These are phyloP conservation scores for Cephalopachus bancanus DNA, from an alignment of 2,797 vertebrate genomes.

Conservation along the genomic window DNA sequence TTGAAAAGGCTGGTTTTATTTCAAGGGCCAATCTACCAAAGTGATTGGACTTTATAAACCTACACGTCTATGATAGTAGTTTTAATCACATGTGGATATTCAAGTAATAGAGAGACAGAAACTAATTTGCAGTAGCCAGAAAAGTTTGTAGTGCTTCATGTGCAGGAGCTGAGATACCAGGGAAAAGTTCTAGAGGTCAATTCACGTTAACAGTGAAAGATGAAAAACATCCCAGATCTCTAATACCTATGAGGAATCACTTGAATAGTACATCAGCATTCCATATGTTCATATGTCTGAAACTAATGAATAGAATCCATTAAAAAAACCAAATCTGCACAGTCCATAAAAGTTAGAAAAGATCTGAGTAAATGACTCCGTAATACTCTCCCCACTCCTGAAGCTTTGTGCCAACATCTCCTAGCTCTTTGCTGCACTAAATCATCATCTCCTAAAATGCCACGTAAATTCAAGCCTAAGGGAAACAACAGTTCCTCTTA, in stretches of 20 bases:
- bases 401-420: constrained; percentile 20
- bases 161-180: neutral
- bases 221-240: neutral
- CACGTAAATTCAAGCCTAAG: constrained; percentile 12
- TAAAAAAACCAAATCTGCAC: constrained; percentile 23
- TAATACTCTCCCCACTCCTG: neutral
- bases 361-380: neutral
- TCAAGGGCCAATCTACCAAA: constrained; percentile 31
- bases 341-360: constrained; percentile 11
- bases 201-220: neutral
- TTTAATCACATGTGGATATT: neutral
- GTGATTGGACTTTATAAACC: constrained; percentile 25
- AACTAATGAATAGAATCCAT: constrained; percentile 20
- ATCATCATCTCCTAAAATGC: neutral
- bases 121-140: neutral
- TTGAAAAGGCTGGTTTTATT: constrained; percentile 44
- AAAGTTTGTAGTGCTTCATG: neutral
- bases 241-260: neutral
- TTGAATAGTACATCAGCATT: neutral
- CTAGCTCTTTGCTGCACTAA: neutral
- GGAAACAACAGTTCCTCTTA: constrained; percentile 36
- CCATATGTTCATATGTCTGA: neutral
- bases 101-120: constrained; percentile 3
- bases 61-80: neutral
- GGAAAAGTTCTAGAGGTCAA: neutral